A percentile compares a stretch with the other conserved stretches of the same genome.
Conservation (phyloP, 2,888 invertebrate genomes). For the Amaurobius ferox region DNA sequence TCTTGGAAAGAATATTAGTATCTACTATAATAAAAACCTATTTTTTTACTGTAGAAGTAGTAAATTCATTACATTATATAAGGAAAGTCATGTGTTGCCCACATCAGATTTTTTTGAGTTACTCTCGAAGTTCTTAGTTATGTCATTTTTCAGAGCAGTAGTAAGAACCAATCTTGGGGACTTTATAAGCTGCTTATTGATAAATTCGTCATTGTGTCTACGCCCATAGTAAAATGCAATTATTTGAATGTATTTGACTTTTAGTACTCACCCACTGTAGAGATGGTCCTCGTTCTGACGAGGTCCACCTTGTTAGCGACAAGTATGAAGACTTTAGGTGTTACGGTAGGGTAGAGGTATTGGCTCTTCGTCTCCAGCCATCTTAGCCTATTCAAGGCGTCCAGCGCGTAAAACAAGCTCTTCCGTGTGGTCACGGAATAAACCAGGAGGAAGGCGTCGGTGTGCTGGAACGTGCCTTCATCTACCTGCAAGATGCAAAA, state of each 20-base stretch:
- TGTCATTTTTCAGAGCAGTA: no score
- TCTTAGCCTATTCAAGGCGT: conserved; percentile 89
- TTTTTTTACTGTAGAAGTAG: no score
- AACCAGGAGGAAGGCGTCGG: conserved; percentile 91
- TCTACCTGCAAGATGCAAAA: no score
- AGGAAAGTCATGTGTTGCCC: no score
- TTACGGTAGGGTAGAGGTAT: conserved; percentile 37
- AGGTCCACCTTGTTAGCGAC: conserved; percentile 96
- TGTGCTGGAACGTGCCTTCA: conserved; percentile 32
- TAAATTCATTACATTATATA: no score
- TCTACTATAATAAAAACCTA: no score
- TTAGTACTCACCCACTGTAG: conserved; percentile 87
- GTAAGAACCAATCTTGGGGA: no score
- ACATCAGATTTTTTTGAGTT: no score
- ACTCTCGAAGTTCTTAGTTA: no score
- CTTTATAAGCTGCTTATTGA: background rate
- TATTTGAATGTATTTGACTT: no score
- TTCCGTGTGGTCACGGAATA: conserved; percentile 92
- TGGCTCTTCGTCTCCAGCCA: conserved; percentile 86
- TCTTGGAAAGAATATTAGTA: no score
- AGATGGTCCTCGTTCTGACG: conserved; percentile 89
- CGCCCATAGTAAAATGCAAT: background rate
- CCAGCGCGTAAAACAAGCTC: conserved; percentile 83
- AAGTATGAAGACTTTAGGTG: conserved; percentile 84
- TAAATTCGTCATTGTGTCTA: background rate